Evolutionary conservation across 2,888 invertebrate species (phyloP).

Genomic region (Eucriotettix oculatus): DNA sequence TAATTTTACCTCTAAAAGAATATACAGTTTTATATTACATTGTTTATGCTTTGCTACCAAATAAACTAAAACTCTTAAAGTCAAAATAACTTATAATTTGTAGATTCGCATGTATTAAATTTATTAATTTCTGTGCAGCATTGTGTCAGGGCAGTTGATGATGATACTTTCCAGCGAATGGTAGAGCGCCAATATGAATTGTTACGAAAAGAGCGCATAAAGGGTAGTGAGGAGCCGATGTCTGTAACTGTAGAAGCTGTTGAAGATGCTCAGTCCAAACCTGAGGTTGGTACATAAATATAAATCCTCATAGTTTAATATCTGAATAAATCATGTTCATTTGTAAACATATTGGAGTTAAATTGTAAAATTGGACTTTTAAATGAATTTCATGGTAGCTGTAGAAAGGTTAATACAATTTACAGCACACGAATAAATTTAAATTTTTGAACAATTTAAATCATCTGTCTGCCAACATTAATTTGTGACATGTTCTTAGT

Average conservation of each 20-base stretch:
- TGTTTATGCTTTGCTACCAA: neutral
- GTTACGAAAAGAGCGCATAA: constrained; percentile 42
- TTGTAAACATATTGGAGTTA: too few relatives aligned
- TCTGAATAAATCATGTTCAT: too few relatives aligned
- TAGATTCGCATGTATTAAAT: neutral
- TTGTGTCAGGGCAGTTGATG: constrained; percentile 81
- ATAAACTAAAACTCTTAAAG: neutral
- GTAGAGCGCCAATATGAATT: constrained; percentile 73
- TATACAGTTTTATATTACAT: too few relatives aligned
- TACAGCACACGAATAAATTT: too few relatives aligned
- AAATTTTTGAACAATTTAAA: too few relatives aligned
- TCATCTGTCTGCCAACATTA: too few relatives aligned
- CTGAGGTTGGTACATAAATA: neutral
- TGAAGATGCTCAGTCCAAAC: constrained; percentile 1
- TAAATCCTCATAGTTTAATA: too few relatives aligned
- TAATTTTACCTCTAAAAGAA: too few relatives aligned
- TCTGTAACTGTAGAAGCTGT: constrained; percentile 6
- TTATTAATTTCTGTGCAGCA: constrained; percentile 31
- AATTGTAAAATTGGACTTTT: too few relatives aligned
- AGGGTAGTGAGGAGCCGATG: constrained; percentile 2
- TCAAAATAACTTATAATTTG: neutral
- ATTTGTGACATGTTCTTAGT: too few relatives aligned
- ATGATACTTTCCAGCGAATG: constrained; percentile 84
- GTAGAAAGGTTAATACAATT: too few relatives aligned
- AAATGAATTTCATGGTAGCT: too few relatives aligned